Conservation (phyloP, 2,113 vertebrate species). For the Carollia perspicillata region DNA sequence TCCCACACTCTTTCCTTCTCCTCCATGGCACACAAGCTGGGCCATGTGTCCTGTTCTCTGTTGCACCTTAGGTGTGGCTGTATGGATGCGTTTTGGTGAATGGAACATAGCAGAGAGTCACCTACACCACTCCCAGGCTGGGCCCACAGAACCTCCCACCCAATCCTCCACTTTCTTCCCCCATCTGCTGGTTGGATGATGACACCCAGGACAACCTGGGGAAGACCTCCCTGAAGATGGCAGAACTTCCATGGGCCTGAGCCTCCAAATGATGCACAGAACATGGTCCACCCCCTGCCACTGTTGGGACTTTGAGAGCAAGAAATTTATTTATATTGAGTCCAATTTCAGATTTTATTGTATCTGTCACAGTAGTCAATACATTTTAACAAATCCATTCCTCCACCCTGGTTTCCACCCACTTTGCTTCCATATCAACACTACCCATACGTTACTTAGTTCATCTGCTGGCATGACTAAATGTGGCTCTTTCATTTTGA, state of each 20-base stretch:
- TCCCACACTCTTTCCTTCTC: not conserved
- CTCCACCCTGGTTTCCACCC: not conserved
- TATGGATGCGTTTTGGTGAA: not conserved
- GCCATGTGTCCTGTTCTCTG: not conserved
- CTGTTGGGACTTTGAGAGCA: not conserved
- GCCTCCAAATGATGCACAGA: not conserved
- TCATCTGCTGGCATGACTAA: not conserved
- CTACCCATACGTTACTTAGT: not conserved
- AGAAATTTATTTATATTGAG: not conserved
- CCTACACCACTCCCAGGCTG: accelerated
- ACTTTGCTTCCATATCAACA: not conserved
- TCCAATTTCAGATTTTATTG: not conserved
- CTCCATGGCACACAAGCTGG: not conserved
- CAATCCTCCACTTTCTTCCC: not conserved
- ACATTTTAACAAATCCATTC: not conserved
- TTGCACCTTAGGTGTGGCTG: not conserved
- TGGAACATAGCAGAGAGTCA: not conserved
- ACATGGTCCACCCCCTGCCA: not conserved
- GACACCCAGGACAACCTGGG: too few species aligned
- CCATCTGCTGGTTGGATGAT: not conserved
- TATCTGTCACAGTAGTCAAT: not conserved
- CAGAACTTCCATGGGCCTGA: not conserved
- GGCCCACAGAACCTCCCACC: too few species aligned
- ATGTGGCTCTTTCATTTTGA: not conserved
- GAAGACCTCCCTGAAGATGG: not conserved